A percentile compares a stretch with the other conserved stretches of the same genome.
These are phyloP conservation scores for Trissonchulus latispiculum DNA, from an alignment of 2,888 invertebrate species.

Conservation along the genomic window DNA sequence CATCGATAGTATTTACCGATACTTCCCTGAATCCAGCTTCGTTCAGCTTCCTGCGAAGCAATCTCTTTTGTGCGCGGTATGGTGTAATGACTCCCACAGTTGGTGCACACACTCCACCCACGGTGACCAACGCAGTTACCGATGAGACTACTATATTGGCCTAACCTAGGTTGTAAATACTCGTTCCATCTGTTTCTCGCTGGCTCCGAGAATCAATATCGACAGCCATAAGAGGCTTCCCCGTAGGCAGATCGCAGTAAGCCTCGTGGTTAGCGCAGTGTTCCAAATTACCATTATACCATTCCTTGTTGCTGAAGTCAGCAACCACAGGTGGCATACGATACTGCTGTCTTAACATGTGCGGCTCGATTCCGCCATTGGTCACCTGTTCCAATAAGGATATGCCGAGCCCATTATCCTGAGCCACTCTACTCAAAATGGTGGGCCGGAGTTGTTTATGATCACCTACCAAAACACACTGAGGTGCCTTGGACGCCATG, in stretches of 20 bases:
- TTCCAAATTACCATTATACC: not conserved
- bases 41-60: too few relatives aligned
- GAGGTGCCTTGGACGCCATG: too few relatives aligned
- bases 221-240: not conserved
- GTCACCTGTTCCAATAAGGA: not conserved
- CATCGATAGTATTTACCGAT: not conserved
- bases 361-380: not conserved
- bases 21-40: not conserved
- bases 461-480: too few relatives aligned
- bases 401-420: constrained; percentile 1
- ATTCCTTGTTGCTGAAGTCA: too few relatives aligned
- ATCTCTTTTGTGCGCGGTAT: not conserved
- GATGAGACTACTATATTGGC: not conserved
- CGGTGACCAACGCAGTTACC: not conserved
- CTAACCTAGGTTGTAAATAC: not conserved
- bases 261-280: not conserved
- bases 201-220: not conserved
- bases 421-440: too few relatives aligned
- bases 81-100: not conserved
- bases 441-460: too few relatives aligned
- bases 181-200: constrained; percentile 1
- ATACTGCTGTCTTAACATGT: not conserved
- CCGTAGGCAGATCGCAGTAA: not conserved
- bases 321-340: not conserved
- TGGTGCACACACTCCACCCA: not conserved